A percentile compares a stretch with the other conserved stretches of the same genome.
Evolutionary conservation across 2,113 vertebrate species (phyloP).

Genomic region (Thermophis baileyi): DNA sequence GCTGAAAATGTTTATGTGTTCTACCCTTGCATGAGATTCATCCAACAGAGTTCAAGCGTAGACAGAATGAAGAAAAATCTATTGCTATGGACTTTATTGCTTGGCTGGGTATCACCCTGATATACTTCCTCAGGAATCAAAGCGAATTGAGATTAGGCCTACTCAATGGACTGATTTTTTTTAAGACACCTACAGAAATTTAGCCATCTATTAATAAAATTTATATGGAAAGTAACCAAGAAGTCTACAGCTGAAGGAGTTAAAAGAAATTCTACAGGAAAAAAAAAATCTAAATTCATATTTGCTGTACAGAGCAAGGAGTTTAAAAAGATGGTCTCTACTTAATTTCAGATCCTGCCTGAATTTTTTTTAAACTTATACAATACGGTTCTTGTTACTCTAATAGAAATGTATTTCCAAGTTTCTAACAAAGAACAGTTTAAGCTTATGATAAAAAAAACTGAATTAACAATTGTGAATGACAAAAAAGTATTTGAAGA

Average conservation of each 20-base stretch:
- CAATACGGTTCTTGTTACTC: not conserved
- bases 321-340: not conserved
- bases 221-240: not conserved
- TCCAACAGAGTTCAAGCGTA: not conserved
- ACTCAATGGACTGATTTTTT: not conserved
- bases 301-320: not conserved
- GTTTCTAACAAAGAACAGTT: not conserved
- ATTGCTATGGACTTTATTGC: not conserved
- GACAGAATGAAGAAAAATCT: not conserved
- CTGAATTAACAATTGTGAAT: not conserved
- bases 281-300: not conserved
- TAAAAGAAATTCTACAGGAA: not conserved
- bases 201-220: not conserved
- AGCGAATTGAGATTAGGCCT: not conserved
- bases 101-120: not conserved
- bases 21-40: not conserved
- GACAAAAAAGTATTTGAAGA: not conserved
- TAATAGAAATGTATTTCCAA: not conserved
- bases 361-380: not conserved
- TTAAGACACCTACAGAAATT: not conserved
- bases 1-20: not conserved
- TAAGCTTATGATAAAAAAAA: not conserved
- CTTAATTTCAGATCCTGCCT: not conserved
- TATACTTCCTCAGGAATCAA: not conserved
- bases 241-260: not conserved